These are phyloP conservation scores for Rhinatrema bivittatum DNA, from an alignment of 2,797 vertebrate species.

Conservation along the genomic window DNA sequence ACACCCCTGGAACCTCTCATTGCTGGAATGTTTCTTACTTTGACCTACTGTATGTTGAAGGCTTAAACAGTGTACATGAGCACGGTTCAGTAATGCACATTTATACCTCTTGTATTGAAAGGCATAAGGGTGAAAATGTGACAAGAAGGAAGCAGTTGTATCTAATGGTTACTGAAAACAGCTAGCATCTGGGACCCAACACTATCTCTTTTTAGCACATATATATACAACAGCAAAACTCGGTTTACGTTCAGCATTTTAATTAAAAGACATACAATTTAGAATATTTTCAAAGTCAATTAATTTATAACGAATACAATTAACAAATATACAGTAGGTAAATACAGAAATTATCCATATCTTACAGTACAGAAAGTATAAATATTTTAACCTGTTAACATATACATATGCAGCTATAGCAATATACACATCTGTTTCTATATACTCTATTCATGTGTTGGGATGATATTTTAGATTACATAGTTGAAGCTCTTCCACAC, in stretches of 20 bases:
- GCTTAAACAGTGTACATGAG: no score
- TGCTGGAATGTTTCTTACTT: no score
- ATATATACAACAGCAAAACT: slow-evolving; percentile 6
- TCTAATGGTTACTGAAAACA: no score
- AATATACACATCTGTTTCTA: no score
- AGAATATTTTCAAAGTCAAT: slow-evolving; percentile 23
- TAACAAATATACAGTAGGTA: slow-evolving; percentile 45
- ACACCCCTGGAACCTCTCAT: no score
- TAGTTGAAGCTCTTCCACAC: slow-evolving; percentile 10
- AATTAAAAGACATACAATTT: slow-evolving; percentile 13
- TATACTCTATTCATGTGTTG: no score
- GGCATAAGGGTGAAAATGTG: background rate
- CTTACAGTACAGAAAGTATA: slow-evolving; percentile 38
- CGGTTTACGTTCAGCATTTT: slow-evolving; percentile 29
- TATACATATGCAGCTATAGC: slow-evolving; percentile 4
- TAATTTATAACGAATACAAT: slow-evolving; percentile 36
- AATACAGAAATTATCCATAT: slow-evolving; percentile 24
- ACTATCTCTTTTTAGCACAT: no score
- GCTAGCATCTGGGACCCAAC: no score
- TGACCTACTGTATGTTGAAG: no score
- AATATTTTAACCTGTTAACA: slow-evolving; percentile 23
- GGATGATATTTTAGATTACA: slow-evolving; percentile 20
- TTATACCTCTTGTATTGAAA: no score
- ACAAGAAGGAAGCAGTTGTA: background rate
- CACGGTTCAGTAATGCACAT: no score